Evolutionary conservation across 2,797 vertebrate genomes (phyloP), one percentile per base, ranked within the genome.

Genomic region (Nothura maculosa): DNA sequence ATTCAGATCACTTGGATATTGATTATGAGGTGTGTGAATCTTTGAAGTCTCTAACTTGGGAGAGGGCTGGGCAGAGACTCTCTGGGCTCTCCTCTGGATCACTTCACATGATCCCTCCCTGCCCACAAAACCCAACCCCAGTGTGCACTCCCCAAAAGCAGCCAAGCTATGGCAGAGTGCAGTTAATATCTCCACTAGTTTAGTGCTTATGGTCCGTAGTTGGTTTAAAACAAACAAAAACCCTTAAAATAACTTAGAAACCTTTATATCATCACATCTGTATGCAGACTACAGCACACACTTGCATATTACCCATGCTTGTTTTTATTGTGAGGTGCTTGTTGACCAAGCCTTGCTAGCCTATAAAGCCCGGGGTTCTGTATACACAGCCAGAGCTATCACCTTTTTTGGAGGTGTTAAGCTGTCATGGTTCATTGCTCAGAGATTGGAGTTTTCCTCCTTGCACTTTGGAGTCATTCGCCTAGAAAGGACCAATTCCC

Each of bases 1-100:
- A 99, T 18, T 98, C 98, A 0, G 98, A 99, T 95, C 98, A 99
- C 20, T 96, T 99, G 97, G 99, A 99, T 92, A 99, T 99, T 34
- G 99, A 99, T 97, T 99, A 99, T 12, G 99, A 99, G 99, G 99
- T 99, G 94, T 64, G 98, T 96, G 36, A 57, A 45, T 11, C 14
- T 19, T 67, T 82, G 73, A 76, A 45, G 22, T 2, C 84, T 89
- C 30, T 54, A 89, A 73, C 30, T 12, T 64, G 34, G 36, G 55
- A 67, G 34, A 40, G 45, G 32, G 63, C 42, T 36, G 9, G 54
- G 30, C 36, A 1, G 7, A 18, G 20, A 12, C 6, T 52, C 40
- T 43, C 24, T n/a, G 18, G 45, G 32, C 54, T n/a, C 18, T 55
- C 18, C 7, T 6, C 30, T 20, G 54, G 30, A 18, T n/a, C 30